Evolutionary conservation across 92 coral and sea anemone genomes (phyloP).

Genomic region (Diadumene lineata): DNA sequence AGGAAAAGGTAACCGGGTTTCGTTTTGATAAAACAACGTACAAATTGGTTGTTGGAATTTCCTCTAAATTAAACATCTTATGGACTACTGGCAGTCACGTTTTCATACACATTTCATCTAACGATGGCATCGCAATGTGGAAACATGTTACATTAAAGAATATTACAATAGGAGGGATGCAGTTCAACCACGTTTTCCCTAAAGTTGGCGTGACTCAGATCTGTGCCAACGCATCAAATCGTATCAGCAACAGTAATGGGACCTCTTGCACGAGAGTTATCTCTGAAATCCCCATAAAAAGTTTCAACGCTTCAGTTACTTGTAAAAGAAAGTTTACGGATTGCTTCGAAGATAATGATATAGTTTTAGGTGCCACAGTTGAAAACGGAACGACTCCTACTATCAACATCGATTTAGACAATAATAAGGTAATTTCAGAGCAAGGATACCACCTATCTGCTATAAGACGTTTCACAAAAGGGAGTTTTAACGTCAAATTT

Average conservation of each 20-base stretch:
- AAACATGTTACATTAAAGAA: slow-evolving; percentile 17
- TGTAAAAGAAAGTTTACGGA: slow-evolving; percentile 50
- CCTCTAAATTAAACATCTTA: not conserved
- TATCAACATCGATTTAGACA: slow-evolving; percentile 40
- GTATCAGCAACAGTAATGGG: slow-evolving; percentile 33
- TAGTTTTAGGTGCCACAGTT: slow-evolving; percentile 20
- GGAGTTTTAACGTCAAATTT: slow-evolving; percentile 22
- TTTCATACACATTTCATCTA: slow-evolving; percentile 1
- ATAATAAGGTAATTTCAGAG: slow-evolving; percentile 10
- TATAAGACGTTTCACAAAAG: slow-evolving; percentile 9
- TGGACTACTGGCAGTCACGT: slow-evolving; percentile 43
- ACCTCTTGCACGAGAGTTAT: slow-evolving; percentile 33
- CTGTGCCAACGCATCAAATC: slow-evolving; percentile 44
- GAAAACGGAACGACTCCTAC: slow-evolving; percentile 53
- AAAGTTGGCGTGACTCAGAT: slow-evolving; percentile 28
- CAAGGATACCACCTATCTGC: not conserved
- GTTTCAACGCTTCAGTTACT: slow-evolving; percentile 31
- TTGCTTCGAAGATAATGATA: slow-evolving; percentile 46
- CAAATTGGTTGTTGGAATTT: slow-evolving; percentile 1
- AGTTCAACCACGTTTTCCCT: slow-evolving; percentile 1
- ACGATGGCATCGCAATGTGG: slow-evolving; percentile 9
- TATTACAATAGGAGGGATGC: slow-evolving; percentile 14
- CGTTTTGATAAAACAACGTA: slow-evolving; percentile 5
- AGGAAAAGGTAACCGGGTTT: slow-evolving; percentile 35
- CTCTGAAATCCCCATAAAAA: slow-evolving; percentile 37